Evolutionary conservation across 2,888 invertebrate species (phyloP), one percentile per base, ranked within the genome.

Genomic region (Lumbricus terrestris): DNA sequence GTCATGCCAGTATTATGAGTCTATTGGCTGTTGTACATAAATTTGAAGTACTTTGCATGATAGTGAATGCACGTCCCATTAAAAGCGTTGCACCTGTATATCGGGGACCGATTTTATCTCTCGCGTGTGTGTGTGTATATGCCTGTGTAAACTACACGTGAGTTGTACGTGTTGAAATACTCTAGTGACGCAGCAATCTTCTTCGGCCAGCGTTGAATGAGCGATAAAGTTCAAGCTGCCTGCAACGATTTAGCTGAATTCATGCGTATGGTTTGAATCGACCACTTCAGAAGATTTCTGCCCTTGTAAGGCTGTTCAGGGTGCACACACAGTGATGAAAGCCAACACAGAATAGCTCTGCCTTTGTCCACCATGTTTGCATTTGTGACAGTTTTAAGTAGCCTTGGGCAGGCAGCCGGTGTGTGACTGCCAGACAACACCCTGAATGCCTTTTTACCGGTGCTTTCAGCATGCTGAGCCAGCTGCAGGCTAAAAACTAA

Each of bases 381-480:
- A 69, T 69, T 69, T 69, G 69, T 69, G 69, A 69, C n/a, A 69
- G n/a, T 69, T 69, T n/a, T 69, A n/a, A 69, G 69, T 69, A 69
- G 69, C 69, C 69, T 69, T n/a, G n/a, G 69, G 69, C 69, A 69
- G n/a, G 1, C 69, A 8, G 47, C 18, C n/a, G n/a, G 47, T 47
- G 2, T 54, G 54, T 54, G 54, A 11, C 3, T 54, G 54, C 54
- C 54, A 54, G 54, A 54, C 54, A 6, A 69, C n/a, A 69, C 69
- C n/a, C n/a, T 69, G n/a, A n/a, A 69, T n/a, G 69, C n/a, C 29
- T 69, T 69, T 69, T 69, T 69, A 69, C 69, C 69, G 11, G 69
- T 69, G 69, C 8, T 69, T 69, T 69, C 11, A n/a, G n/a, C 69
- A n/a, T 69, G 8, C 69, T 69, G 69, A 69, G 69, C n/a, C 47